Conservation (phyloP, 2,888 invertebrate genomes). For the Tromatobia lineatoria region DNA sequence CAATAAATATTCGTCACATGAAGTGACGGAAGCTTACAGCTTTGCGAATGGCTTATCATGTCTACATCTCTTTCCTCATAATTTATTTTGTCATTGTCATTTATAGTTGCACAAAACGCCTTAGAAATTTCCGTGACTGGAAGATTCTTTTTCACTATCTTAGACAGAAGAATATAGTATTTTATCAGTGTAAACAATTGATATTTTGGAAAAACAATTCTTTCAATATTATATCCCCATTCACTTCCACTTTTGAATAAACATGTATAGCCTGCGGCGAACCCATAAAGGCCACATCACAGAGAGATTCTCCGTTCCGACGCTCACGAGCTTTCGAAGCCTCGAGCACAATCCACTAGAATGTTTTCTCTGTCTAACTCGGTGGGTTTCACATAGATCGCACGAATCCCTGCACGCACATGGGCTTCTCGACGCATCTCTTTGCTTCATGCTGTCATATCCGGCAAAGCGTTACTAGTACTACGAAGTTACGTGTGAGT, state of each 20-base stretch:
- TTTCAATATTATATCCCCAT: not conserved
- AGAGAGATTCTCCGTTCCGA: constrained; percentile 21
- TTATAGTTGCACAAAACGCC: no score
- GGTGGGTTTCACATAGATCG: constrained; percentile 36
- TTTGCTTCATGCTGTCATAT: constrained; percentile 57
- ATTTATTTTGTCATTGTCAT: no score
- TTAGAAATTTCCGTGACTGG: no score
- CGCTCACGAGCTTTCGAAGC: constrained; percentile 37
- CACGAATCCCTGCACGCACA: constrained; percentile 32
- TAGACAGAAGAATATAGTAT: not conserved
- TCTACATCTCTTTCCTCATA: no score
- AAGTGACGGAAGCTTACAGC: no score
- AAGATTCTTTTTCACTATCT: not conserved
- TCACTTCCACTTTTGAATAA: constrained; percentile 39
- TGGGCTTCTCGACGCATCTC: constrained; percentile 34
- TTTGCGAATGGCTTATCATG: no score
- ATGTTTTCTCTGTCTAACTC: constrained; percentile 2
- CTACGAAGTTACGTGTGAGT: not conserved
- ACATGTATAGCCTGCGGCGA: constrained; percentile 34
- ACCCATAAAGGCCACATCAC: constrained; percentile 21
- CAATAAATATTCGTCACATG: no score
- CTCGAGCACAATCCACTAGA: constrained; percentile 5
- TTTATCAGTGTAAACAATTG: not conserved
- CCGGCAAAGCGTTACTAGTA: constrained; percentile 48
- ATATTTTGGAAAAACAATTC: no score